Percentiles rank a stretch among this genome's conserved stretches.
These are phyloP conservation scores for Zoanthus sociatus DNA, from an alignment of 92 coral and sea anemone species.

Conservation along the genomic window DNA sequence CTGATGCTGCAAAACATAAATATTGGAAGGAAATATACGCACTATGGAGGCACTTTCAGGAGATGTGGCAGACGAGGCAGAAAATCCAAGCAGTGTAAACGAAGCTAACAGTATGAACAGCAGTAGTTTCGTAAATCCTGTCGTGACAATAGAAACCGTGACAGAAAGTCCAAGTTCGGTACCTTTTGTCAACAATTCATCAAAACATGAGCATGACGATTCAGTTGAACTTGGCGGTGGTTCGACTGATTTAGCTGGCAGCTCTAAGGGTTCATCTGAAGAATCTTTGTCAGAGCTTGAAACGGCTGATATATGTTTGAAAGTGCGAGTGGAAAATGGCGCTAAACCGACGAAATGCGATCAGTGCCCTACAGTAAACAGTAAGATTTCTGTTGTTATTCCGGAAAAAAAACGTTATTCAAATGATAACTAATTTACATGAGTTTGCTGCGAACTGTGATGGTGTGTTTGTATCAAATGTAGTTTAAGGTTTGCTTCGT, in stretches of 20 bases:
- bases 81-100: not conserved
- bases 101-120: not conserved
- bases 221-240: not conserved
- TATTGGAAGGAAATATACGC: not conserved
- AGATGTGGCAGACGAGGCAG: not conserved
- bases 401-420: not conserved
- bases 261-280: not conserved
- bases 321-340: not conserved
- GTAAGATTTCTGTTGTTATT: not conserved
- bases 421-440: too few relatives aligned
- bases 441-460: too few relatives aligned
- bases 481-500: too few relatives aligned
- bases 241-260: too few relatives aligned
- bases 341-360: not conserved
- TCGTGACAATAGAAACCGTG: not conserved
- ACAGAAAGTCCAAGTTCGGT: not conserved
- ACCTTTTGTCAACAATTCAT: not conserved
- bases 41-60: not conserved
- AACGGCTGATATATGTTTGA: not conserved
- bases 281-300: not conserved
- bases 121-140: not conserved
- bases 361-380: not conserved
- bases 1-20: not conserved
- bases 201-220: not conserved
- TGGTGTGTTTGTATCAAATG: too few relatives aligned